Evolutionary conservation across 2,888 invertebrate species (phyloP).

Genomic region (Diaphora mendica): DNA sequence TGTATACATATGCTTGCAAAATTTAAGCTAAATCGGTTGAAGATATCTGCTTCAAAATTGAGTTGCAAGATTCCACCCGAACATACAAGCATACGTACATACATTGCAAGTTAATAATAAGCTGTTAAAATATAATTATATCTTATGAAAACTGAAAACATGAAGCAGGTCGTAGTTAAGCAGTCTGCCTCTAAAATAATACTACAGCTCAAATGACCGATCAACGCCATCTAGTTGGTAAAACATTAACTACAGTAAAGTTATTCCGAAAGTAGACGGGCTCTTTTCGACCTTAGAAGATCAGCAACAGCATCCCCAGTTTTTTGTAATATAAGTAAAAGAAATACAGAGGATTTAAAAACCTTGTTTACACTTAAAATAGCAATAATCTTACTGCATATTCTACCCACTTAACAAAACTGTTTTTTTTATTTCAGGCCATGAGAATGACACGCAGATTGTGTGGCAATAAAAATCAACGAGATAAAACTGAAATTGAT

Average conservation of each 20-base stretch:
- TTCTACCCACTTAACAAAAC: not conserved
- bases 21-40: too few species aligned
- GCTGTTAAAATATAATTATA: too few species aligned
- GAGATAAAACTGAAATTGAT: constrained; percentile 56
- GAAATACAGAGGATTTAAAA: too few species aligned
- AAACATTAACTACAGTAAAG: not conserved
- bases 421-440: constrained; percentile 59
- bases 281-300: not conserved
- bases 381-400: not conserved
- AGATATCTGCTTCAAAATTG: too few species aligned
- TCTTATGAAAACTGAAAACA: too few species aligned
- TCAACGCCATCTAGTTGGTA: not conserved
- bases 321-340: not conserved
- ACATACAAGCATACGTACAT: too few species aligned
- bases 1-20: too few species aligned
- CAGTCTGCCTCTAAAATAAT: too few species aligned
- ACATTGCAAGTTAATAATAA: too few species aligned
- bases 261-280: not conserved
- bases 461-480: constrained; percentile 65
- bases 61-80: too few species aligned
- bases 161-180: too few species aligned
- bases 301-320: not conserved
- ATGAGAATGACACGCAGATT: constrained; percentile 58
- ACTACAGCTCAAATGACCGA: too few species aligned
- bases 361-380: not conserved